These are phyloP conservation scores for Lates japonicus DNA, from an alignment of 2,797 vertebrate genomes.

Conservation along the genomic window DNA sequence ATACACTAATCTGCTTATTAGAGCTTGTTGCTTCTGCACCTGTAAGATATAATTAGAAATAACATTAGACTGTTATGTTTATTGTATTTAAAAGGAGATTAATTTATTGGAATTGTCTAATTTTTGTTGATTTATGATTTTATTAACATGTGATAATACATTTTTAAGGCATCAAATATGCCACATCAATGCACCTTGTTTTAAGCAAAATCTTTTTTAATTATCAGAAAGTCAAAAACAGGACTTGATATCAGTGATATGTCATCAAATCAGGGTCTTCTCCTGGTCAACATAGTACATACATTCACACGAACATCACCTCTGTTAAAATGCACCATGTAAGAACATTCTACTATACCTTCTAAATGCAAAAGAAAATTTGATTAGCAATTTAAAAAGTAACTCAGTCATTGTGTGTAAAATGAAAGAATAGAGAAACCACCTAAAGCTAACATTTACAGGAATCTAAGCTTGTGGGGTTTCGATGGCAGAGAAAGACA, in stretches of 20 bases:
- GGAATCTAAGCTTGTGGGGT: constrained; percentile 75
- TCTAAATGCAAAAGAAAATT: constrained; percentile 7
- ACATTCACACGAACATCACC: not conserved
- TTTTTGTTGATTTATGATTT: not conserved
- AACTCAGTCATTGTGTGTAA: constrained; percentile 59
- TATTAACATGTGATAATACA: not conserved
- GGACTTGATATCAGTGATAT: not conserved
- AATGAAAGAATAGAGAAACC: constrained; percentile 66
- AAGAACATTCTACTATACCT: not conserved
- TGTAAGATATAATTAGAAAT: not conserved
- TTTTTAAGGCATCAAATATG: not conserved
- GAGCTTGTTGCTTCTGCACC: not conserved
- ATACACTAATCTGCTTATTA: not conserved
- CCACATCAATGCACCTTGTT: not conserved
- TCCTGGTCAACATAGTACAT: not conserved
- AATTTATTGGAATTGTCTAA: not conserved
- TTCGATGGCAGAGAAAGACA: constrained; percentile 73
- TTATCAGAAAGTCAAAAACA: not conserved
- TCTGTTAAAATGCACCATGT: not conserved
- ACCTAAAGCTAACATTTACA: constrained; percentile 77
- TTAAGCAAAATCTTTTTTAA: not conserved
- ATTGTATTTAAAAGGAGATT: not conserved
- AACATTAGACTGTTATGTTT: not conserved
- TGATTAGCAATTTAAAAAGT: constrained; percentile 48
- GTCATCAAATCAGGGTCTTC: not conserved